These are phyloP conservation scores for Omphaloscelis lunosa DNA, from an alignment of 2,888 invertebrate genomes.

Conservation along the genomic window DNA sequence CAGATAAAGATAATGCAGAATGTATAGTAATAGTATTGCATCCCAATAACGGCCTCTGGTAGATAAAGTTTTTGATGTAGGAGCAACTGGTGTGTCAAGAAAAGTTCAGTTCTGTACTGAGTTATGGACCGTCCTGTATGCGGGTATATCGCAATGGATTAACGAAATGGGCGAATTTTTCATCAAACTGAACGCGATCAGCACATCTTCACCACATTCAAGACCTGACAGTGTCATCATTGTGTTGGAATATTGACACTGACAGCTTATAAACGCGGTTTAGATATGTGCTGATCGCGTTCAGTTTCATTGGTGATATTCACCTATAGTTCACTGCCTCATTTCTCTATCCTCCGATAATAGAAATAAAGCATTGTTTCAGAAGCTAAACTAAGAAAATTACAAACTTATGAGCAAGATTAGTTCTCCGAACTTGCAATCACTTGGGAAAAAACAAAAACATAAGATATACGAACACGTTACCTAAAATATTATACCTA, in stretches of 20 bases:
- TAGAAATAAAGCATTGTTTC: conserved; percentile 4
- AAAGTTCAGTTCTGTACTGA: too few relatives aligned
- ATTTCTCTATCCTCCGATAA: neutral
- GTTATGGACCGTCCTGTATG: neutral
- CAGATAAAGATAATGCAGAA: neutral
- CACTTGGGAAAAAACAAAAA: conserved; percentile 36
- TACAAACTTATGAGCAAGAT: conserved; percentile 29
- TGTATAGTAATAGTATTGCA: neutral
- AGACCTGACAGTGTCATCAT: neutral
- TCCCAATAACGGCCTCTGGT: neutral
- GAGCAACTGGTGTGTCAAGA: too few relatives aligned
- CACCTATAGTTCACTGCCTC: neutral
- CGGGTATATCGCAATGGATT: neutral
- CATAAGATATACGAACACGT: conserved; percentile 19
- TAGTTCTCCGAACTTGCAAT: conserved; percentile 27
- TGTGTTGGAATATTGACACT: neutral
- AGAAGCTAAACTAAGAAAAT: conserved; percentile 3
- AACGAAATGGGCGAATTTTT: neutral
- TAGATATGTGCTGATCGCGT: neutral
- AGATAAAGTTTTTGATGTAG: neutral
- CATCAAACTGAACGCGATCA: neutral
- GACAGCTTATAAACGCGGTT: neutral
- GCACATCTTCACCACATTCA: neutral
- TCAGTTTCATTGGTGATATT: neutral
- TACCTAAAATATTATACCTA: conserved; percentile 37